A percentile compares a stretch with the other conserved stretches of the same genome.
phyloP scores from a whole-genome alignment of 2,113 vertebrate species.

The Varanus komodoensis region DNA sequence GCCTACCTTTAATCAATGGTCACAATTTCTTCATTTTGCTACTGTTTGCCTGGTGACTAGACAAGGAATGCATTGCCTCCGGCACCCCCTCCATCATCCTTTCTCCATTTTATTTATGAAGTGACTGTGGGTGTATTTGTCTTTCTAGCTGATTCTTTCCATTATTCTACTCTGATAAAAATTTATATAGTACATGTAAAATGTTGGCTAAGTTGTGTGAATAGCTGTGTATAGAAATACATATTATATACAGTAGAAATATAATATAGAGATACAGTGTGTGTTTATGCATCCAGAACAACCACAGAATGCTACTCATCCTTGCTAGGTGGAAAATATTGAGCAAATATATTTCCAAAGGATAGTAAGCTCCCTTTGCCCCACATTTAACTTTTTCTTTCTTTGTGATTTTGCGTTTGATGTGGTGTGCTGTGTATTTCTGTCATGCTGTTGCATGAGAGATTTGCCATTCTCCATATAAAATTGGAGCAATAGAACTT shows the following conservation, averaged over 20 bases:
- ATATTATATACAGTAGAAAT: slow-evolving; percentile 46
- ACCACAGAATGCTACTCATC: slow-evolving; percentile 2
- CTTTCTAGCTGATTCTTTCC: slow-evolving; percentile 48
- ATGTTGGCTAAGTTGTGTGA: slow-evolving; percentile 54
- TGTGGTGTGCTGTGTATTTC: slow-evolving; percentile 51
- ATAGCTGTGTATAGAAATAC: slow-evolving; percentile 55
- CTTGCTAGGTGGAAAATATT: slow-evolving; percentile 57
- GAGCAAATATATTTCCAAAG: slow-evolving; percentile 58
- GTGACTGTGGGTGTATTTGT: slow-evolving; percentile 48
- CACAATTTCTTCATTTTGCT: slow-evolving; percentile 29
- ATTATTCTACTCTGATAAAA: slow-evolving; percentile 56
- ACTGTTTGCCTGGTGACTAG: slow-evolving; percentile 37
- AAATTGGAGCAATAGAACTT: slow-evolving; percentile 56
- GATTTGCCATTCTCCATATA: slow-evolving; percentile 61
- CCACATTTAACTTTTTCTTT: slow-evolving; percentile 53
- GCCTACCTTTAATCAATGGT: slow-evolving; percentile 7
- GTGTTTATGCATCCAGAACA: slow-evolving; percentile 28
- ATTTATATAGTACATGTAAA: slow-evolving; percentile 53
- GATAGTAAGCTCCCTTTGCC: slow-evolving; percentile 39
- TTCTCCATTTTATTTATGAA: slow-evolving; percentile 34
- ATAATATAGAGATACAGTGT: slow-evolving; percentile 57
- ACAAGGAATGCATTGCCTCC: slow-evolving; percentile 26
- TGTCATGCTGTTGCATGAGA: slow-evolving; percentile 71
- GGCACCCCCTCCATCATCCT: slow-evolving; percentile 24
- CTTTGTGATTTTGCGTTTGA: slow-evolving; percentile 60